Evolutionary conservation across 2,113 vertebrate species (phyloP).

Genomic region (Oreochromis spilurus): DNA sequence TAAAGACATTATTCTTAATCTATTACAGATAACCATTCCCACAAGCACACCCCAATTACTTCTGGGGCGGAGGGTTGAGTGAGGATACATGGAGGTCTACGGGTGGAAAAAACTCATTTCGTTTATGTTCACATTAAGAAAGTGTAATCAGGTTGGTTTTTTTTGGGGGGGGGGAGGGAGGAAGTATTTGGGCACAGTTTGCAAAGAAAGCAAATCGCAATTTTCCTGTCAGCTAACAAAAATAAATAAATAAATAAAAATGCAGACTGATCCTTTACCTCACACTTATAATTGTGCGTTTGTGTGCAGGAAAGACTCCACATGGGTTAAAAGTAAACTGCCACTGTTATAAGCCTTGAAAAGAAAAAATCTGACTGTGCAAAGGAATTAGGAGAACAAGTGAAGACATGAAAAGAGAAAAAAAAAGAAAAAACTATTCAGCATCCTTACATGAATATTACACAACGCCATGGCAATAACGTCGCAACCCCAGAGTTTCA

Average conservation of each 20-base stretch:
- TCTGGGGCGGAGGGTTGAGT: not conserved
- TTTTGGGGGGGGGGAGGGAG: not conserved
- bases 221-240: not conserved
- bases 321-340: not conserved
- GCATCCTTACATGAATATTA: constrained; percentile 23
- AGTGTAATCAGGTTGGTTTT: not conserved
- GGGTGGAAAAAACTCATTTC: not conserved
- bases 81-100: not conserved
- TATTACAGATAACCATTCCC: constrained; percentile 1
- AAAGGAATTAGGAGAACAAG: constrained; percentile 13
- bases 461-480: constrained; percentile 6
- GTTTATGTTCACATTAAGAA: not conserved
- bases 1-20: constrained; percentile 19
- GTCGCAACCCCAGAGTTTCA: constrained; percentile 7
- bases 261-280: not conserved
- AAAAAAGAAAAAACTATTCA: not conserved
- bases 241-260: not conserved
- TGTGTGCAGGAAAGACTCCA: not conserved
- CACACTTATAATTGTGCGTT: not conserved
- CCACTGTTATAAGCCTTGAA: constrained; percentile 6
- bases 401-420: constrained; percentile 24
- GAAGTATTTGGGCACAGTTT: not conserved
- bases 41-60: not conserved
- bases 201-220: not conserved
- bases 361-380: not conserved